Base-by-base conservation (phyloP, 2,797 vertebrate genomes). In the Poeciliopsis gracilis region DNA sequence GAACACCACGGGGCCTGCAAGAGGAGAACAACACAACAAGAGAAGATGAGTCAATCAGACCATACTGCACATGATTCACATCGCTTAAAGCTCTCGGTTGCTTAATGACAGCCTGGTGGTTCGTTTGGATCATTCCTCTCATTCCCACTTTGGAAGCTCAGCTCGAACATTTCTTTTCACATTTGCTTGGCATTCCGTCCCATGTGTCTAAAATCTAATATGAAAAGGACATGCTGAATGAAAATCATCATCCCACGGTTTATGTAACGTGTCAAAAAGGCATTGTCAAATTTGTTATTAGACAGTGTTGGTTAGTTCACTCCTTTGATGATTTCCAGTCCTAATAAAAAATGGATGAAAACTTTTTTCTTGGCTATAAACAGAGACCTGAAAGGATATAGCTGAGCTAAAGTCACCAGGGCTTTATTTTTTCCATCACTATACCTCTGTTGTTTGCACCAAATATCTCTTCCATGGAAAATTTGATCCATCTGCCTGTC, bases 391-490 rank as follows among this genome's bases (percentile, higher is more conserved):
- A 70, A 6, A 46, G 41, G 41, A 9, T 28, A 9, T 28, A 28
- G 41, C n/a, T n/a, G 41, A 28, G 38, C 38, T 43, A 12, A 69
- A 45, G 30, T 83, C 73, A 63, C 49, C 25, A 30, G 79, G 75
- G 72, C 77, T 88, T 78, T 57, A 49, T 73, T 76, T 81, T 81
- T 5, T 43, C 46, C 2, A 2, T 76, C 49, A 45, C 78, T 78
- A 73, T 5, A 55, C 11, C 10, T 41, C 38, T n/a, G 41, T 70
- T 70, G 41, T 84, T 77, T 73, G 25, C 49, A 79, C 5, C 61
- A 69, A 85, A 82, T 86, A 82, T 85, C 75, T 84, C 69, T 80
- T 87, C 76, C 74, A 85, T 85, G 77, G 83, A 87, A 90, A 90
- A 85, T 86, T 73, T 85, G 78, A 75, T 89, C 85, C 78, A 82